Evolutionary conservation across 2,797 vertebrate species (phyloP), one percentile per base, ranked within the genome.

Genomic region (Hippopotamyrus pictus): DNA sequence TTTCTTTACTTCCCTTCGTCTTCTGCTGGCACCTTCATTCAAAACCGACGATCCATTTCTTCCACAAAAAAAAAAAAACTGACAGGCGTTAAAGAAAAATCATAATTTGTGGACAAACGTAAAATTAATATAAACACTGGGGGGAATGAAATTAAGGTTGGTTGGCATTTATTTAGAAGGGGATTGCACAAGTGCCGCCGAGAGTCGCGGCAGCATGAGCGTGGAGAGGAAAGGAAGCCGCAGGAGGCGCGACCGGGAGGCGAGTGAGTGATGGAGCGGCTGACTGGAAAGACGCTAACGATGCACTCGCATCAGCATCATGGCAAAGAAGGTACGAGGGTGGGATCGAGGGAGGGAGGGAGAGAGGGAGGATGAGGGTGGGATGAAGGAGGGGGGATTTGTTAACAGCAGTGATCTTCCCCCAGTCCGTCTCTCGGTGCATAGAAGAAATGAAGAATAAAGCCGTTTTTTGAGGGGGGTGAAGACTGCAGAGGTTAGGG

Each of bases 211-310:
- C 6, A 37, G 51, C 44, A 22, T 37, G 37, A 25, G 33, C 46
- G 37, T 41, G 62, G 46, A 85, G 65, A 33, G 59, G 46, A 82
- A 44, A 85, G 79, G 79, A 89, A 88, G 89, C 88, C 89, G 88
- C 59, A 90, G 90, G 86, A 86, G 50, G 88, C 44, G 87, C 79
- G 69, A 88, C 46, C 41, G 90, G 53, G 53, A 89, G 44, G 89
- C 87, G 62, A 89, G 54, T 88, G 88, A 86, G 62, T 88, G 88
- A 90, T 90, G 87, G 90, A 83, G 90, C 89, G 90, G 89, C 88
- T 84, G 90, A 91, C 91, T 91, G 89, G 90, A 89, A 92, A 92
- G 90, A 92, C 88, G 91, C 88, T 90, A 91, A 88, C 91, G 88
- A 89, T 84, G 88, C 90, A 44, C 91, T 91, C 91, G 86, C 89